A percentile compares a stretch with the other conserved stretches of the same genome.
These are phyloP conservation scores for Palythoa heliodiscus DNA, from an alignment of 92 coral and sea anemone species.

Conservation along the genomic window DNA sequence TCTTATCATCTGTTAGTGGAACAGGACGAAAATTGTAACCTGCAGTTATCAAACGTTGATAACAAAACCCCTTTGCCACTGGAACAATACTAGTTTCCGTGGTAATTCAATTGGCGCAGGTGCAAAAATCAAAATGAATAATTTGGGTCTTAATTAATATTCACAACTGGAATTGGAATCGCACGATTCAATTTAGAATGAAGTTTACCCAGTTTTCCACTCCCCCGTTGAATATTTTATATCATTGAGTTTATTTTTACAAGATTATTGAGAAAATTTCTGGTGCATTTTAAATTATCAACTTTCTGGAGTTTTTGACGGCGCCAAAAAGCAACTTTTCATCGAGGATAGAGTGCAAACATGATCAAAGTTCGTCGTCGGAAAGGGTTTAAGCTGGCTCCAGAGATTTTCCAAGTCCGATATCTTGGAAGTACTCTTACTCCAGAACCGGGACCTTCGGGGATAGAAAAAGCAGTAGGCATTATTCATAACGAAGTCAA, in stretches of 20 bases:
- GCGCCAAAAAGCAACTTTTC: not conserved
- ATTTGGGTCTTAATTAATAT: constrained; percentile 8
- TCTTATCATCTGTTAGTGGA: not conserved
- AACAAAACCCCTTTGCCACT: not conserved
- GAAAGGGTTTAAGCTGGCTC: constrained; percentile 67
- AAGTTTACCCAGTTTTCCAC: not conserved
- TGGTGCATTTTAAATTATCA: not conserved
- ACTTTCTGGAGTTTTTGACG: not conserved
- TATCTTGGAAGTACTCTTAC: constrained; percentile 78
- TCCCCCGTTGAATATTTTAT: no score
- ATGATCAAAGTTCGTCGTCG: constrained; percentile 85
- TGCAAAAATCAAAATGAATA: constrained; percentile 1
- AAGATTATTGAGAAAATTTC: no score
- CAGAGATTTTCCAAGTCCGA: constrained; percentile 77
- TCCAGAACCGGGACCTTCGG: constrained; percentile 76
- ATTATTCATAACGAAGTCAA: constrained; percentile 68
- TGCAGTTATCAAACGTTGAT: no score
- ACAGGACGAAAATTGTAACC: not conserved
- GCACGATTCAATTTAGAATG: not conserved
- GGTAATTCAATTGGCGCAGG: constrained; percentile 16
- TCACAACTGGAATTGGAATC: constrained; percentile 1
- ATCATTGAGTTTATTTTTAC: no score
- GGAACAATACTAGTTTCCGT: constrained; percentile 8
- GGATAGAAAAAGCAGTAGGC: constrained; percentile 80
- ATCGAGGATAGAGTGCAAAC: not conserved